Conservation (phyloP, 2,797 vertebrate genomes). For the Phalloptychus januarius region DNA sequence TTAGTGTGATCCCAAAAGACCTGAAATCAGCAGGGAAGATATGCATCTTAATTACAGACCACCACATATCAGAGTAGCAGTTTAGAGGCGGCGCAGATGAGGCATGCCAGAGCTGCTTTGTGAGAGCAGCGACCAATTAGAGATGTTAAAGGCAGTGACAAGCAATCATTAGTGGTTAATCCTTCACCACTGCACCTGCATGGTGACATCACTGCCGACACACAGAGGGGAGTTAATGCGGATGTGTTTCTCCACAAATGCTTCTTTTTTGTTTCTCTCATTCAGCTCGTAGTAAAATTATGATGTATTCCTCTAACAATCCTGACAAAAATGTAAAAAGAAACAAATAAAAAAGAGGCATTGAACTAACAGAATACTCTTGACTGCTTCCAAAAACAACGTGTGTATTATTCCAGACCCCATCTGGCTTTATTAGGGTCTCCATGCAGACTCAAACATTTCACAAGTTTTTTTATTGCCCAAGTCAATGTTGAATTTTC, state of each 20-base stretch:
- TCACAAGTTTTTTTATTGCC: neutral
- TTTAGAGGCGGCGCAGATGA: constrained; percentile 32
- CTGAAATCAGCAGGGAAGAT: constrained; percentile 37
- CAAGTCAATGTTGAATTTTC: neutral
- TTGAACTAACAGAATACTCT: neutral
- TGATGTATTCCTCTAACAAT: neutral
- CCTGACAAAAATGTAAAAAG: neutral
- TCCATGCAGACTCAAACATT: neutral
- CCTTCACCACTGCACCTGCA: constrained; percentile 66
- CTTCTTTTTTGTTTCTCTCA: neutral
- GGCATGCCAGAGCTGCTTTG: constrained; percentile 28
- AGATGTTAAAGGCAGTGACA: constrained; percentile 58
- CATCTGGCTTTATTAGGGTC: neutral
- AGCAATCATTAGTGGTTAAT: constrained; percentile 63
- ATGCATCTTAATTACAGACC: constrained; percentile 52
- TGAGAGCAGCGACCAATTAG: constrained; percentile 56
- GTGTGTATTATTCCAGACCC: neutral
- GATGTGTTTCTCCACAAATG: constrained; percentile 10
- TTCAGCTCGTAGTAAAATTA: neutral
- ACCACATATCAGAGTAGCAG: constrained; percentile 33
- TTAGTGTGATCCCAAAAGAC: constrained; percentile 32
- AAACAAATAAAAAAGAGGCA: neutral
- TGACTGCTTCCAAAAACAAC: neutral
- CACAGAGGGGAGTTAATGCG: constrained; percentile 16
- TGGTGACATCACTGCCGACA: constrained; percentile 55